A percentile compares a stretch with the other conserved stretches of the same genome.
Evolutionary conservation across 2,888 invertebrate genomes (phyloP).

Genomic region (Phytoseiulus persimilis): DNA sequence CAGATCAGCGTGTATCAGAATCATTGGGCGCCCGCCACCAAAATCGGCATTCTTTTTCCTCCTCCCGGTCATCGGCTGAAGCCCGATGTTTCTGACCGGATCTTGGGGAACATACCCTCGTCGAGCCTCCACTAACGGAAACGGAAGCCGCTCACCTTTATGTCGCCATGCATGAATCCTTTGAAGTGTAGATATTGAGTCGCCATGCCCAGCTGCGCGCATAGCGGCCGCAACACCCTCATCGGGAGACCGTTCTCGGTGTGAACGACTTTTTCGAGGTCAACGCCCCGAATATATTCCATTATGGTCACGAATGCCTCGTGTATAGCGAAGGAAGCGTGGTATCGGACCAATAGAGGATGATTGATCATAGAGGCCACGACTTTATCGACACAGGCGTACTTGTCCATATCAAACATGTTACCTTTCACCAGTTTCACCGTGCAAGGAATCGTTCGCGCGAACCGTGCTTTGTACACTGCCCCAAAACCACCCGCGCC

Average conservation of each 20-base stretch:
- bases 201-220: slow-evolving; percentile 26
- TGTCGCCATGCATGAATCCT: slow-evolving; percentile 31
- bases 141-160: neutral
- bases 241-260: neutral
- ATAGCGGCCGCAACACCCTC: neutral
- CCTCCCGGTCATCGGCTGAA: no score
- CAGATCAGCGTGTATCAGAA: no score
- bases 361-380: slow-evolving; percentile 34
- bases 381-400: slow-evolving; percentile 29
- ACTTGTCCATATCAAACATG: slow-evolving; percentile 31
- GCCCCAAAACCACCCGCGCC: slow-evolving; percentile 30
- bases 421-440: slow-evolving; percentile 11
- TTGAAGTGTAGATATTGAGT: slow-evolving; percentile 30
- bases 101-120: no score
- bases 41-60: no score
- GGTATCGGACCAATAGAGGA: slow-evolving; percentile 21
- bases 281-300: slow-evolving; percentile 33
- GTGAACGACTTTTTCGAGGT: slow-evolving; percentile 25
- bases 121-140: neutral
- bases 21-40: no score
- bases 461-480: slow-evolving; percentile 29
- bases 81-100: no score
- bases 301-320: slow-evolving; percentile 26
- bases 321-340: slow-evolving; percentile 31
- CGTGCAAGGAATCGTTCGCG: neutral